phyloP scores from a whole-genome alignment of 2,888 invertebrate species.

The Nemapogon koenigi region DNA sequence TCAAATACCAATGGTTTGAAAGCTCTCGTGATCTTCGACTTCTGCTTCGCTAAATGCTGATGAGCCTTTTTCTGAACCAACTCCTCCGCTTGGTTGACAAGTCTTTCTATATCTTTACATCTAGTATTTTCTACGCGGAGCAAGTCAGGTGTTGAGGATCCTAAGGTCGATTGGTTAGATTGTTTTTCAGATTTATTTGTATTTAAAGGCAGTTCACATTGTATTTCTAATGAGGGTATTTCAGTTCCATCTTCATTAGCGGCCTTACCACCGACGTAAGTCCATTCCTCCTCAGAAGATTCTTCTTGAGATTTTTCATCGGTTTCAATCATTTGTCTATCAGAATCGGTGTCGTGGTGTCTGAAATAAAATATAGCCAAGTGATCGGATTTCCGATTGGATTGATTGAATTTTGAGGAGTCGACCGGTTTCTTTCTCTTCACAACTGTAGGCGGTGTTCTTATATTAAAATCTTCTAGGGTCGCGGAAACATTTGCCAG shows the following conservation, averaged over 20 bases:
- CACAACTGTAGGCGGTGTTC: constrained; percentile 50
- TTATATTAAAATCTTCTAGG: constrained; percentile 30
- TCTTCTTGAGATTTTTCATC: constrained; percentile 53
- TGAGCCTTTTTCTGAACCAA: constrained; percentile 70
- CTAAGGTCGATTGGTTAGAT: constrained; percentile 35
- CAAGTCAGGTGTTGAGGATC: constrained; percentile 49
- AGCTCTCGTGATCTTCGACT: constrained; percentile 44
- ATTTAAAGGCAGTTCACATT: constrained; percentile 47
- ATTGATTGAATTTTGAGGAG: constrained; percentile 70
- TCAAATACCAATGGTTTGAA: constrained; percentile 62
- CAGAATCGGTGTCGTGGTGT: constrained; percentile 87
- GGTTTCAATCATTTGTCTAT: constrained; percentile 67
- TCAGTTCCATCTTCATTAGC: constrained; percentile 53
- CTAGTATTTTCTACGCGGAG: constrained; percentile 51
- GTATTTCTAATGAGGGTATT: constrained; percentile 36
- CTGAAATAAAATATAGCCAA: constrained; percentile 85
- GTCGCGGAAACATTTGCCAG: constrained; percentile 14
- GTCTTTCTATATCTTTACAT: constrained; percentile 72
- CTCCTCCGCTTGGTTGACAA: constrained; percentile 83
- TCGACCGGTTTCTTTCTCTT: constrained; percentile 62
- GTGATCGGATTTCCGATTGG: constrained; percentile 81
- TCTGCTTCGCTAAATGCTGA: constrained; percentile 44
- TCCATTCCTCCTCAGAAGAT: constrained; percentile 68
- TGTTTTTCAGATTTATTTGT: constrained; percentile 24
- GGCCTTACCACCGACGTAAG: constrained; percentile 63